Evolutionary conservation across 2,113 vertebrate species (phyloP).

Genomic region (Cnemophilus loriae): DNA sequence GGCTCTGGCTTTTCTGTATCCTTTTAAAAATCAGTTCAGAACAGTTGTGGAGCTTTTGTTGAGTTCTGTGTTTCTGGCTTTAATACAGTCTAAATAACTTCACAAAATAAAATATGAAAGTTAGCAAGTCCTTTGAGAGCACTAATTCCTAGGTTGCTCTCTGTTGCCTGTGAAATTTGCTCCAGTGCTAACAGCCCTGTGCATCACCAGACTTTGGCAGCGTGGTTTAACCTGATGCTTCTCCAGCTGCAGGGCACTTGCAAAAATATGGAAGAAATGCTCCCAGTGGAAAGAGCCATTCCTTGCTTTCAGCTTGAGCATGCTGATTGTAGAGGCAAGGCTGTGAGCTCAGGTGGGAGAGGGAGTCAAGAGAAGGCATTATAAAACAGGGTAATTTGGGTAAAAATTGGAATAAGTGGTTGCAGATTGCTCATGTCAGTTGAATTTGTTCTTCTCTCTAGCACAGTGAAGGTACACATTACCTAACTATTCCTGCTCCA

Average conservation of each 20-base stretch:
- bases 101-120: not conserved
- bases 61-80: not conserved
- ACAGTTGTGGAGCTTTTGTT: not conserved
- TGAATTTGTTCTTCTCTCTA: not conserved
- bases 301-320: not conserved
- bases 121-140: not conserved
- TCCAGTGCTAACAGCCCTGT: not conserved
- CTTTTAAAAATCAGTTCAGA: not conserved
- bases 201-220: not conserved
- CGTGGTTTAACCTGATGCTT: not conserved
- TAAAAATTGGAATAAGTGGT: not conserved
- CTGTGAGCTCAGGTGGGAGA: not conserved
- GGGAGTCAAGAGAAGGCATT: not conserved
- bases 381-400: not conserved
- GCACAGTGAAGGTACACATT: not conserved
- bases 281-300: not conserved
- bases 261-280: not conserved
- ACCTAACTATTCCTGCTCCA: not conserved
- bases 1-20: not conserved
- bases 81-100: not conserved
- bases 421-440: not conserved
- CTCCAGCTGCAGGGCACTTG: not conserved
- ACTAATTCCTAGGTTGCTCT: not conserved
- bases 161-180: not conserved
- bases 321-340: not conserved